A percentile compares a stretch with the other conserved stretches of the same genome.
These are phyloP conservation scores for Coboldia fuscipes DNA, from an alignment of 1,140 invertebrate genomes.

Conservation along the genomic window DNA sequence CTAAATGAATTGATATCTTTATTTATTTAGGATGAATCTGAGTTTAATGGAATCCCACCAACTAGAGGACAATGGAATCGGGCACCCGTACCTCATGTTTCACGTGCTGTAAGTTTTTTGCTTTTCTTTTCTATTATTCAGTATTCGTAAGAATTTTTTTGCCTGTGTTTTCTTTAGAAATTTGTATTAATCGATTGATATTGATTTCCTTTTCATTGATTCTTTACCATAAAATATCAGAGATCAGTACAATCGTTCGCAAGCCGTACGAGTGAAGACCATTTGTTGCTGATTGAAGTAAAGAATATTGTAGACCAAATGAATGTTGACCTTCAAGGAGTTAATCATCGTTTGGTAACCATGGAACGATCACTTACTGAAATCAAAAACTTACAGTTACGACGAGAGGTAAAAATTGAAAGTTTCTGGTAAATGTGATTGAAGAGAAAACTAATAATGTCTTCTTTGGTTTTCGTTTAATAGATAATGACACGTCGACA, in stretches of 20 bases:
- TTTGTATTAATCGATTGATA: constrained; percentile 5
- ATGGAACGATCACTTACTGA: constrained; percentile 18
- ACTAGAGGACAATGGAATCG: constrained; percentile 8
- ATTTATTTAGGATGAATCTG: neutral
- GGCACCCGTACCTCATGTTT: too few relatives aligned
- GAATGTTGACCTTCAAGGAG: constrained; percentile 20
- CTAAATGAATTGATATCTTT: neutral
- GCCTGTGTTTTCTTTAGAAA: constrained; percentile 5
- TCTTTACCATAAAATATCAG: neutral
- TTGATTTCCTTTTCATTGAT: constrained; percentile 7
- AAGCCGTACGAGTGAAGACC: constrained; percentile 6
- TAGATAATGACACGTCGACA: constrained; percentile 9
- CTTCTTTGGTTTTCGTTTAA: constrained; percentile 4
- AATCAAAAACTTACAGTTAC: constrained; percentile 6
- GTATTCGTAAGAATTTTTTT: constrained; percentile 1
- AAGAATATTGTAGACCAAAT: constrained; percentile 20
- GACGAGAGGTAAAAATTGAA: constrained; percentile 5
- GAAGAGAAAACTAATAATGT: constrained; percentile 2
- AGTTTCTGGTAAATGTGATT: constrained; percentile 1
- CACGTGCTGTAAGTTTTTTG: too few relatives aligned
- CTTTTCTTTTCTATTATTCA: too few relatives aligned
- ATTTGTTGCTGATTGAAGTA: constrained; percentile 18
- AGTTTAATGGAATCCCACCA: constrained; percentile 8
- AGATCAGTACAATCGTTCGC: constrained; percentile 7
- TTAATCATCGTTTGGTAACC: constrained; percentile 19